These are phyloP conservation scores for Muntiacus muntjak DNA, from an alignment of 2,113 vertebrate genomes.

Conservation along the genomic window DNA sequence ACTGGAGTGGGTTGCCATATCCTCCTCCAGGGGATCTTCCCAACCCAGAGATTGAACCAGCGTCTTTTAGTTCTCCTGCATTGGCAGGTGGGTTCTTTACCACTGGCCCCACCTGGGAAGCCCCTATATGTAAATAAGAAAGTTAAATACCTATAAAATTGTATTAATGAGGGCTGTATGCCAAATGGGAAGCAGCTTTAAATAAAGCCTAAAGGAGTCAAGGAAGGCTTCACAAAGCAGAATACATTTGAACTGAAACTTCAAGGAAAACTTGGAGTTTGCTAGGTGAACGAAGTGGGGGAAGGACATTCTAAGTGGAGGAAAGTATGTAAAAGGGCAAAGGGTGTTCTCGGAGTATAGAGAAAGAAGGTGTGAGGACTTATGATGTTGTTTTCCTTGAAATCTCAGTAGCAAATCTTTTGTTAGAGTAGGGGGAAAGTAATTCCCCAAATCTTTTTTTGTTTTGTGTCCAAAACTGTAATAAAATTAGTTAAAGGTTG, in stretches of 20 bases:
- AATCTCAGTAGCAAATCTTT: not conserved
- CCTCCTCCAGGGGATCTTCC: not conserved
- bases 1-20: not conserved
- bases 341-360: not conserved
- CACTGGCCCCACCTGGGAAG: not conserved
- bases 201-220: not conserved
- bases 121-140: not conserved
- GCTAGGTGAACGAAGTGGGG: not conserved
- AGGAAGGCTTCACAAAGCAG: not conserved
- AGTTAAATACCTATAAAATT: constrained; percentile 1
- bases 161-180: not conserved
- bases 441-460: constrained; percentile 6
- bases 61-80: not conserved
- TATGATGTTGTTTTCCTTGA: not conserved
- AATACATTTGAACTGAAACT: constrained; percentile 7
- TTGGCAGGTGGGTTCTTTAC: not conserved
- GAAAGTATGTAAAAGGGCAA: not conserved
- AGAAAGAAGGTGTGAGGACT: not conserved
- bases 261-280: constrained; percentile 19
- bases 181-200: not conserved
- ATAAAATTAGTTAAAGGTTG: not conserved
- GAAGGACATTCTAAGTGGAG: not conserved
- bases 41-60: not conserved
- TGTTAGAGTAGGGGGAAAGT: not conserved
- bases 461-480: not conserved